Percentiles rank a stretch among this genome's conserved stretches.
Evolutionary conservation across 2,113 vertebrate species (phyloP).

Genomic region (Hippocampus comes): DNA sequence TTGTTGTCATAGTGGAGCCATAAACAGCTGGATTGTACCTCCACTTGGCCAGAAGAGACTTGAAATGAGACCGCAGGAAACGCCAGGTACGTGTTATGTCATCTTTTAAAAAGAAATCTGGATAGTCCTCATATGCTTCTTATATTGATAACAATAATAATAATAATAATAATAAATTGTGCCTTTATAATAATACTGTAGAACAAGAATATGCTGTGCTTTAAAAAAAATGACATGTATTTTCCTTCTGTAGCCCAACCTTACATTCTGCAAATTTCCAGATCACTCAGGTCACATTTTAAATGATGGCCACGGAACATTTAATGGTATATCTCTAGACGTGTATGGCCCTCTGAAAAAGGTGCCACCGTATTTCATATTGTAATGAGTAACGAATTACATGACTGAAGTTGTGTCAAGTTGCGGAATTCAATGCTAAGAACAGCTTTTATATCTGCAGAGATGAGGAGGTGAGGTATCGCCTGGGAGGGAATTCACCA

Average conservation of each 20-base stretch:
- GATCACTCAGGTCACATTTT: too few species aligned
- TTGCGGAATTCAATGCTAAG: background rate
- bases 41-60: background rate
- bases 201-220: too few species aligned
- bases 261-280: too few species aligned
- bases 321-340: too few species aligned
- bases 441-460: constrained; percentile 33
- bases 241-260: too few species aligned
- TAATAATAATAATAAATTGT: too few species aligned
- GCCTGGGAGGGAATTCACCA: constrained; percentile 34
- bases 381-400: too few species aligned
- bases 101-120: background rate
- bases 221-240: background rate
- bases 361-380: too few species aligned
- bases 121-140: background rate
- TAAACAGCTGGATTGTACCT: constrained; percentile 12
- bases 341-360: too few species aligned
- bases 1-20: constrained; percentile 7
- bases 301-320: too few species aligned
- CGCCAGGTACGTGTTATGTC: constrained; percentile 28
- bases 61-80: background rate
- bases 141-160: background rate
- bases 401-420: background rate
- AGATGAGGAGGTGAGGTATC: constrained; percentile 37
- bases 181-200: too few species aligned